Percentiles rank a stretch among this genome's conserved stretches.
These are phyloP conservation scores for Orius insidiosus DNA, from an alignment of 1,140 invertebrate genomes.

Conservation along the genomic window DNA sequence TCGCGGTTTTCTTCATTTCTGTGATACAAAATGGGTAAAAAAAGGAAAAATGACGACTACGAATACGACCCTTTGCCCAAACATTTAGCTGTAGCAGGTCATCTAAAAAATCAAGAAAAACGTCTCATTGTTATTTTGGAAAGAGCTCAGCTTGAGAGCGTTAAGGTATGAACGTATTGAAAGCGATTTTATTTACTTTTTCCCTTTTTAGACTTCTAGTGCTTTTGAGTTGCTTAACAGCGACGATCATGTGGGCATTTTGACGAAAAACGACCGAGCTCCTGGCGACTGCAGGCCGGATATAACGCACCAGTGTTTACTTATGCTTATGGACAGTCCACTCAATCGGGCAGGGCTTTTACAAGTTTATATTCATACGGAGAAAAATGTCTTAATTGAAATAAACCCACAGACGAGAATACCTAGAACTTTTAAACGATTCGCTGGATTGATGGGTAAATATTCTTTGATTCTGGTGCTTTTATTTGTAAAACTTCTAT, in stretches of 20 bases:
- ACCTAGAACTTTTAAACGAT: constrained; percentile 93
- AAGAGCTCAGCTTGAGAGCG: constrained; percentile 84
- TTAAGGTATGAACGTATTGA: constrained; percentile 65
- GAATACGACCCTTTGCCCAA: constrained; percentile 48
- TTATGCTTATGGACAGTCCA: constrained; percentile 94
- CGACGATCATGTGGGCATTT: constrained; percentile 73
- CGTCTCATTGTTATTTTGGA: constrained; percentile 86
- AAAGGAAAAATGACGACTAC: constrained; percentile 35
- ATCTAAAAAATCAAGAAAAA: constrained; percentile 66
- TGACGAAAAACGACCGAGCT: constrained; percentile 72
- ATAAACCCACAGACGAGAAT: constrained; percentile 96
- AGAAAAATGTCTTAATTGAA: constrained; percentile 95
- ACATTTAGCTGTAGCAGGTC: constrained; percentile 42
- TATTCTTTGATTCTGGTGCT: too few relatives aligned
- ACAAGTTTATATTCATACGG: constrained; percentile 90
- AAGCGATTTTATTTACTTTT: neutral
- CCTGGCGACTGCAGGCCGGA: constrained; percentile 76
- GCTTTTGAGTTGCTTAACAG: constrained; percentile 84
- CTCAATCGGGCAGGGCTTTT: constrained; percentile 77
- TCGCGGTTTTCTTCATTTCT: too few relatives aligned
- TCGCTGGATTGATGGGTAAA: constrained; percentile 93
- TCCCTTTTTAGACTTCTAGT: constrained; percentile 48
- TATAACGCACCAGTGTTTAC: constrained; percentile 84
- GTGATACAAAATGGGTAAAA: constrained; percentile 44
- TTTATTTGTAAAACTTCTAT: too few relatives aligned